phyloP scores from a whole-genome alignment of 1,140 invertebrate genomes.

The Coelopa frigida region DNA sequence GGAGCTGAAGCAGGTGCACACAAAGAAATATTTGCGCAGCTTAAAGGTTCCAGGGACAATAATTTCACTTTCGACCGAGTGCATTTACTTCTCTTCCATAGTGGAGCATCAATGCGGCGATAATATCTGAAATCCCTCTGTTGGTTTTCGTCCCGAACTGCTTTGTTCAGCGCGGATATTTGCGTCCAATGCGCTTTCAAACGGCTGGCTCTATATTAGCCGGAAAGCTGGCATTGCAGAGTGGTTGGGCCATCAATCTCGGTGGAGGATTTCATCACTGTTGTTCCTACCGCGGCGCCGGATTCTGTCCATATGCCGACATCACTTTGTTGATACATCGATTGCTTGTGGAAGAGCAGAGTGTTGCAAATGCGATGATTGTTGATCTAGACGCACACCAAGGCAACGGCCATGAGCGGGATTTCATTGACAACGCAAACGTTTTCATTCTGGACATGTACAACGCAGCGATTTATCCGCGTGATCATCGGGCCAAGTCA shows the following conservation, averaged over 20 bases:
- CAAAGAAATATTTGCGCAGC: conserved; percentile 62
- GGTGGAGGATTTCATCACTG: conserved; percentile 86
- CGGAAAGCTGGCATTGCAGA: conserved; percentile 68
- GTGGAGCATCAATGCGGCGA: conserved; percentile 71
- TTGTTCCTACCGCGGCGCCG: conserved; percentile 62
- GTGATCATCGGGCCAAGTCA: conserved; percentile 64
- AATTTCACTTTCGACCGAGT: conserved; percentile 1
- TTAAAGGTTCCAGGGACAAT: conserved; percentile 49
- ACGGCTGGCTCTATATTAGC: conserved; percentile 76
- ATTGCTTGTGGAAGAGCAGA: conserved; percentile 52
- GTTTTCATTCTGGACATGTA: conserved; percentile 86
- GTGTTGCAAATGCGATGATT: conserved; percentile 68
- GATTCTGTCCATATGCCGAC: conserved; percentile 85
- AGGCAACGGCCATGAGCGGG: conserved; percentile 80
- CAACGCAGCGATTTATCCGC: conserved; percentile 74
- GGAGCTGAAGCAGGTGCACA: conserved; percentile 66
- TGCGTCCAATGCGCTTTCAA: conserved; percentile 71
- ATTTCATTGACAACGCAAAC: conserved; percentile 63
- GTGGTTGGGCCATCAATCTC: conserved; percentile 84
- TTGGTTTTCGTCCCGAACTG: conserved; percentile 69
- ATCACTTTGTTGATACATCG: conserved; percentile 70
- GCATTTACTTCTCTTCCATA: conserved; percentile 26
- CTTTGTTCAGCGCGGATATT: conserved; percentile 66
- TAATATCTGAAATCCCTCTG: conserved; percentile 68
- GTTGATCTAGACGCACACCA: conserved; percentile 86